phyloP scores from a whole-genome alignment of 2,888 invertebrate genomes.

The Orthosia cruda region DNA sequence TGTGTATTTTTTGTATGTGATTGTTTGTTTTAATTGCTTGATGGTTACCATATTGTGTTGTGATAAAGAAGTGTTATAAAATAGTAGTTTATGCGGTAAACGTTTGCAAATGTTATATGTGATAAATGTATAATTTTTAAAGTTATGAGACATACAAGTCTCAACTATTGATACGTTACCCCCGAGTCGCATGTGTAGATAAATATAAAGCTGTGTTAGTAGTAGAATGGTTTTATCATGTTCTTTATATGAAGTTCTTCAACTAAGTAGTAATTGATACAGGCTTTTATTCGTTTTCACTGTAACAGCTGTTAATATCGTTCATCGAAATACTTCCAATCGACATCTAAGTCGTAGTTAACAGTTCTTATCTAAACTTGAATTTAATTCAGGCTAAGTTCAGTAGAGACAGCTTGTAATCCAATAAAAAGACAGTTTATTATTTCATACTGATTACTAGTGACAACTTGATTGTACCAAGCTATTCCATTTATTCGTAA shows the following conservation, averaged over 20 bases:
- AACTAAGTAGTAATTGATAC: too few species aligned
- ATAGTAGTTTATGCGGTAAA: neutral
- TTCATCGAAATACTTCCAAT: slow-evolving; percentile 45
- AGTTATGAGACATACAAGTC: too few species aligned
- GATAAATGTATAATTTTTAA: too few species aligned
- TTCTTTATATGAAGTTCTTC: neutral
- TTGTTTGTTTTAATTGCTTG: slow-evolving; percentile 28
- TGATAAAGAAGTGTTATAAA: neutral
- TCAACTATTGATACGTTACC: neutral
- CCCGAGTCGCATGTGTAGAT: neutral
- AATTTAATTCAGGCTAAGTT: slow-evolving; percentile 71
- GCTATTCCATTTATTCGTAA: slow-evolving; percentile 1
- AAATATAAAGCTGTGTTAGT: neutral
- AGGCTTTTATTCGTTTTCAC: neutral
- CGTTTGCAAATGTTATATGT: neutral
- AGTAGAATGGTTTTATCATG: neutral
- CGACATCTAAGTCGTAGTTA: slow-evolving; percentile 68
- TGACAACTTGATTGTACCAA: slow-evolving; percentile 25
- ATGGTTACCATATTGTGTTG: neutral
- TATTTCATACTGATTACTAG: slow-evolving; percentile 33
- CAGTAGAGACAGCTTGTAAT: slow-evolving; percentile 68
- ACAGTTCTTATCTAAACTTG: slow-evolving; percentile 72
- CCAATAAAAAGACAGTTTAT: slow-evolving; percentile 66
- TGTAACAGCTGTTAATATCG: slow-evolving; percentile 44
- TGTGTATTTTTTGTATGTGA: slow-evolving; percentile 1